Evolutionary conservation across 2,888 invertebrate genomes (phyloP).

Genomic region (Spisula subtruncata): DNA sequence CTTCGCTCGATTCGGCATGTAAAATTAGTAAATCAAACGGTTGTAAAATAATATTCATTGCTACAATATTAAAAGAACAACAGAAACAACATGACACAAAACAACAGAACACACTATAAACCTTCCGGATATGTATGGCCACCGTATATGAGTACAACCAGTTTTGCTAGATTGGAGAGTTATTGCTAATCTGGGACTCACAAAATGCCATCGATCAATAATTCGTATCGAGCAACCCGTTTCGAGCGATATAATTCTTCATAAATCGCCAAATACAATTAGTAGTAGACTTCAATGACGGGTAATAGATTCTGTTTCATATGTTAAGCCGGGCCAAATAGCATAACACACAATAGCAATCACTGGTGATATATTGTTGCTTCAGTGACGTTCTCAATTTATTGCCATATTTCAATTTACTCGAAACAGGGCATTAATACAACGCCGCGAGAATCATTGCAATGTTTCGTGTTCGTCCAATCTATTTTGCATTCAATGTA

Average conservation of each 20-base stretch:
- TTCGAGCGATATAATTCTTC: conserved; percentile 56
- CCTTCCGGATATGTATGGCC: background rate
- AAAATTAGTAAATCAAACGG: too few relatives aligned
- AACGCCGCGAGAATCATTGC: conserved; percentile 72
- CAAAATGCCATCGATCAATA: conserved; percentile 42
- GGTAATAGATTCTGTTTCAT: conserved; percentile 70
- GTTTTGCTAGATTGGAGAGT: background rate
- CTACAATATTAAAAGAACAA: background rate
- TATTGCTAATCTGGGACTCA: conserved; percentile 35
- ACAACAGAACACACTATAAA: conserved; percentile 8
- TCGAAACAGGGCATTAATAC: conserved; percentile 72
- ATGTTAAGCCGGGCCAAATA: conserved; percentile 64
- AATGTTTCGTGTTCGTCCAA: conserved; percentile 71
- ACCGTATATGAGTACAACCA: background rate
- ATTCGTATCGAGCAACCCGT: conserved; percentile 60
- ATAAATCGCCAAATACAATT: conserved; percentile 74
- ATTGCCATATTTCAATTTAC: conserved; percentile 73
- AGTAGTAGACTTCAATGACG: conserved; percentile 68
- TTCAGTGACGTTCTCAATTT: conserved; percentile 63
- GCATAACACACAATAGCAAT: conserved; percentile 60
- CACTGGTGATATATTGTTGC: conserved; percentile 65
- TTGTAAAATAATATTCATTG: background rate
- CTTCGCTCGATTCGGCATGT: too few relatives aligned
- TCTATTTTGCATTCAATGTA: conserved; percentile 74
- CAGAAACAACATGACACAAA: too few relatives aligned